Evolutionary conservation across 2,113 vertebrate species (phyloP).

Genomic region (Bufo gargarizans): DNA sequence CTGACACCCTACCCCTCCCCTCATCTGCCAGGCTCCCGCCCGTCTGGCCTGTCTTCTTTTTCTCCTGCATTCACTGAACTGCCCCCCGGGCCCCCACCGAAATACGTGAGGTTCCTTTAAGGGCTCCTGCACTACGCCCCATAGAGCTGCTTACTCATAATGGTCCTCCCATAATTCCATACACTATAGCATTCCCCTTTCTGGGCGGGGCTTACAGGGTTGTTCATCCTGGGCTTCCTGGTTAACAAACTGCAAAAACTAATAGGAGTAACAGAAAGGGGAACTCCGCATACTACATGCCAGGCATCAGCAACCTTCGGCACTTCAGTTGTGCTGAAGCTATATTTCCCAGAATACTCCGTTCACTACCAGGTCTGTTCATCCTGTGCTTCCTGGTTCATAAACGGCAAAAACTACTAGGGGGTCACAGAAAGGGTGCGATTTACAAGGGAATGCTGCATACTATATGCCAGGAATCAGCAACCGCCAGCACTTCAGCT

Average conservation of each 20-base stretch:
- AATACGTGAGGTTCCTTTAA: not conserved
- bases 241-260: not conserved
- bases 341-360: no score
- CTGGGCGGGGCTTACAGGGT: not conserved
- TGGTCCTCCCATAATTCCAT: not conserved
- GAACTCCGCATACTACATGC: no score
- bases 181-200: not conserved
- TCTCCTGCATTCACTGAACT: not conserved
- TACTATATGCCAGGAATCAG: no score
- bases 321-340: no score
- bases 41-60: not conserved
- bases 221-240: not conserved
- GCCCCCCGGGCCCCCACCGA: not conserved
- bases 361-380: not conserved
- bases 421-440: not conserved
- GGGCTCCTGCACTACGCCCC: not conserved
- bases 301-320: no score
- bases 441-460: no score
- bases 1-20: not conserved
- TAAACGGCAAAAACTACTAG: not conserved
- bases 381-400: not conserved
- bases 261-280: not conserved
- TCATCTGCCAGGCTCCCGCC: not conserved
- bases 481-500: no score
- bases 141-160: not conserved